Conservation (phyloP, 1,140 invertebrate genomes). For the Copidosoma floridanum region DNA sequence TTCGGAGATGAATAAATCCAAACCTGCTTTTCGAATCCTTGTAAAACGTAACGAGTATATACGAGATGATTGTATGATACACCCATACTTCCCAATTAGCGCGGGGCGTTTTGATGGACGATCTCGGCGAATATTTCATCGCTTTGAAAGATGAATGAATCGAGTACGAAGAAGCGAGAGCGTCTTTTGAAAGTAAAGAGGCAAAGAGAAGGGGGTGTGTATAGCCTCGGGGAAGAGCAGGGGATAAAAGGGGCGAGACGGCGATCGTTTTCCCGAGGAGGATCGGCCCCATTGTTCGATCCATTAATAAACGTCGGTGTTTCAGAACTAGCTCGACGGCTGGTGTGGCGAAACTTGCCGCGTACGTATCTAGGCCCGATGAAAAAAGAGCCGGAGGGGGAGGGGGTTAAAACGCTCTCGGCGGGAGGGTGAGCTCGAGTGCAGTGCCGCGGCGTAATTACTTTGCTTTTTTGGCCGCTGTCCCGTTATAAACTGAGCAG, state of each 20-base stretch:
- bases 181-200: neutral
- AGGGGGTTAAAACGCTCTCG: neutral
- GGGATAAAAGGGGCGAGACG: constrained; percentile 1
- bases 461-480: neutral
- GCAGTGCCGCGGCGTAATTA: constrained; percentile 2
- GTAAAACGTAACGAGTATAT: too few species aligned
- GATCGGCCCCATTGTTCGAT: constrained; percentile 13
- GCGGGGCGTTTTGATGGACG: too few species aligned
- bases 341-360: neutral
- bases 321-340: neutral
- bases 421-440: constrained; percentile 4
- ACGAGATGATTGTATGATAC: too few species aligned
- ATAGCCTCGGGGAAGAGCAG: neutral
- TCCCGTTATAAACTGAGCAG: constrained; percentile 6
- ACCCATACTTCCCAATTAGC: too few species aligned
- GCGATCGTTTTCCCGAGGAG: constrained; percentile 4
- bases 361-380: neutral
- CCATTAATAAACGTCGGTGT: constrained; percentile 33
- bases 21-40: too few species aligned
- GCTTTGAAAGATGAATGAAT: too few species aligned
- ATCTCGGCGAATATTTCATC: too few species aligned
- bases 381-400: neutral
- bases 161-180: neutral
- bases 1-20: too few species aligned
- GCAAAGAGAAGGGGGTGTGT: neutral